Evolutionary conservation across 2,797 vertebrate genomes (phyloP).

Genomic region (Anisognathus igniventris): DNA sequence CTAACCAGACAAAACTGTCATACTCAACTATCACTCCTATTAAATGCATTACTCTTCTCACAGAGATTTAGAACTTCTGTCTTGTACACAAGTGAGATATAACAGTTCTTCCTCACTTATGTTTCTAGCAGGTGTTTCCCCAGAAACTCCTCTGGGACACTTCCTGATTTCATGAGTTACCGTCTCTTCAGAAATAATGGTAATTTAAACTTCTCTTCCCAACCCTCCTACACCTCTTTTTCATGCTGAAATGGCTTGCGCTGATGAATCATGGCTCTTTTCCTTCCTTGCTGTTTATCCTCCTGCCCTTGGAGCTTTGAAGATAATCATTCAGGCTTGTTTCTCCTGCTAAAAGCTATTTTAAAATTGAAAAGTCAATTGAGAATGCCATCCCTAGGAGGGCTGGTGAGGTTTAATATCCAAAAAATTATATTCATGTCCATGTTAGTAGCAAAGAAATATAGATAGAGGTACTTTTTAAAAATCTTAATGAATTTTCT

Average conservation of each 20-base stretch:
- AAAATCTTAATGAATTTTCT: neutral
- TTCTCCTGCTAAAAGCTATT: slow-evolving; percentile 14
- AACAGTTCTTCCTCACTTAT: neutral
- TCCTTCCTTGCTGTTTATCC: neutral
- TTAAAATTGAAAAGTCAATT: slow-evolving; percentile 6
- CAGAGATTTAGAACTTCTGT: neutral
- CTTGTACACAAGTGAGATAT: neutral
- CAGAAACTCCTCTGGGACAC: neutral
- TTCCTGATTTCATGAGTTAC: neutral
- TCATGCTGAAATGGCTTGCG: neutral
- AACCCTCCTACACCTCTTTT: neutral
- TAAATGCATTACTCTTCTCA: neutral
- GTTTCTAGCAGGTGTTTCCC: neutral
- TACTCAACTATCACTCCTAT: neutral
- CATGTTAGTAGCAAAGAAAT: neutral
- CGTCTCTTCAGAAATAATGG: neutral
- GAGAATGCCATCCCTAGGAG: neutral
- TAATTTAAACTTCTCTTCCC: neutral
- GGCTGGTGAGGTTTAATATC: neutral
- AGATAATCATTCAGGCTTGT: neutral
- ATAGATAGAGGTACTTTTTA: neutral
- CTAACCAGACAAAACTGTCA: neutral
- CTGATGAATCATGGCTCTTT: neutral
- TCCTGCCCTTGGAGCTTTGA: slow-evolving; percentile 14
- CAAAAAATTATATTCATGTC: neutral